Evolutionary conservation across 2,888 invertebrate genomes (phyloP).

Genomic region (Hyposoter dolosus): DNA sequence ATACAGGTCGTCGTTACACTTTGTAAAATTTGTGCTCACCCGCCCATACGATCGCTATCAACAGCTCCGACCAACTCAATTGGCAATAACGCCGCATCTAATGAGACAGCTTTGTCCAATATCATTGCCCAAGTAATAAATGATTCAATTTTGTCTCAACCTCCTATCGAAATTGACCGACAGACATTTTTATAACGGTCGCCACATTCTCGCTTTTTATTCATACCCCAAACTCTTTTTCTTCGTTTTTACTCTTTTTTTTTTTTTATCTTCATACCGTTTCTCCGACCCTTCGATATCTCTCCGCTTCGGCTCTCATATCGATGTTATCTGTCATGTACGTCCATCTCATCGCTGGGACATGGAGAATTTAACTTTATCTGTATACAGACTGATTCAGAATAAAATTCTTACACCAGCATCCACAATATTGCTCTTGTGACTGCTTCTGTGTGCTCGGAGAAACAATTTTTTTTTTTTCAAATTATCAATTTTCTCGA

Average conservation of each 20-base stretch:
- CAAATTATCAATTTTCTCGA: neutral
- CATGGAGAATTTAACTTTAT: neutral
- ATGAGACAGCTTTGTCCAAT: constrained; percentile 11
- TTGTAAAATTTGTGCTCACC: neutral
- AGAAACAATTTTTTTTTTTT: neutral
- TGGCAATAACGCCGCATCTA: neutral
- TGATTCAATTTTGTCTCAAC: neutral
- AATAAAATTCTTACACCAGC: neutral
- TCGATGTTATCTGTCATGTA: constrained; percentile 20
- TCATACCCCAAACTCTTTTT: neutral
- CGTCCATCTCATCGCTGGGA: neutral
- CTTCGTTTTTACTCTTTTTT: neutral
- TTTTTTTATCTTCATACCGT: neutral
- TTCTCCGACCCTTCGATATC: constrained; percentile 10
- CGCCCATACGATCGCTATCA: neutral
- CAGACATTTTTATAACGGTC: constrained; percentile 1
- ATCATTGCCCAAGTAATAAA: neutral
- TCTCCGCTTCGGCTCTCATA: constrained; percentile 2
- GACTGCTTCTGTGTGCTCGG: neutral
- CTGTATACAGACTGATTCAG: neutral
- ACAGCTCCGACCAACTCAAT: constrained; percentile 2
- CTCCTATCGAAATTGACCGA: constrained; percentile 11
- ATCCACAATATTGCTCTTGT: neutral
- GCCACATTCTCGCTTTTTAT: neutral
- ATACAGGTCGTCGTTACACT: neutral